Base-by-base conservation (phyloP, 1,140 invertebrate genomes). In the Caenorhabditis brenneri region DNA sequence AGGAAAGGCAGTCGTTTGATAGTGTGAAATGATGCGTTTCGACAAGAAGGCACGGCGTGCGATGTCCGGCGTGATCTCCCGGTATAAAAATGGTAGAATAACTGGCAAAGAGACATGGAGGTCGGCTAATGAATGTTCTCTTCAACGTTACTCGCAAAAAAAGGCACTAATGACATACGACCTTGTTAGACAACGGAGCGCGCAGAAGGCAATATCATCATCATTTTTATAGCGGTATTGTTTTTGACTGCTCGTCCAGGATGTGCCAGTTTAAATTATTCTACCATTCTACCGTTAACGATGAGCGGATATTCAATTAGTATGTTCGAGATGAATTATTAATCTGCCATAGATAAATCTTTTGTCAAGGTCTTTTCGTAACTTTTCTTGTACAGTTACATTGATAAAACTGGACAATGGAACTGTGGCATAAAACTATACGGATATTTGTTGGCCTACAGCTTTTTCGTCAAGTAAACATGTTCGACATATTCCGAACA, bases 21-120 rank as follows among this genome's bases (percentile, higher is more conserved):
- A 74, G 65, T 74, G 65, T 74, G 65, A 74, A 74, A 74, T 74
- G 65, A 74, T 74, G 65, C 65, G 65, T 74, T 74, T 74, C 65
- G 65, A 74, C 65, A 74, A 74, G 65, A 74, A 74, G 65, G 65
- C 65, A 39, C 58, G 29, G 15, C 58, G 58, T 65, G 58, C 58
- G 36, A n/a, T 19, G 65, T 74, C 65, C 36, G 36, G 36, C 36
- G 36, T 31, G 65, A 74, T 74, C 36, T 74, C 65, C 36, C 65
- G 22, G 65, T 74, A 74, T 33, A 74, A n/a, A 74, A 74, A 74
- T 74, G 65, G 65, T 74, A 74, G 65, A 74, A 74, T 74, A 74
- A 74, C 65, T 74, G 65, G 22, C 36, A 74, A n/a, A n/a, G 65
- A 15, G 29, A 74, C 29, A 46, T 12, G 10, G 65, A 74, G 65